Base-by-base conservation (phyloP, 2,797 vertebrate genomes). In the Neostethus bicornis region DNA sequence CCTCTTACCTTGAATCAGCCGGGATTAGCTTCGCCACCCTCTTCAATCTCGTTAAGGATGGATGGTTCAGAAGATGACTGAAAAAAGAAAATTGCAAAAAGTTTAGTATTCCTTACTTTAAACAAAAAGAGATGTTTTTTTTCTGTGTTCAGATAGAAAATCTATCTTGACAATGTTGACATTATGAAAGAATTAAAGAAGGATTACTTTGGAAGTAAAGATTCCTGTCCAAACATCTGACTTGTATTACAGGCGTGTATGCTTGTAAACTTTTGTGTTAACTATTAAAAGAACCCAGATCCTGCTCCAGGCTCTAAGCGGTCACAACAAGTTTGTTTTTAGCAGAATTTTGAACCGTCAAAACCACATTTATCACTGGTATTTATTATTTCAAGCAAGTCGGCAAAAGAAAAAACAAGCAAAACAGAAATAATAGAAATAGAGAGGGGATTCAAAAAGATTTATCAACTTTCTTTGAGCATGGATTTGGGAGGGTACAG, bases 321-420 rank as follows among this genome's bases (percentile, higher is more conserved):
- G 10, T 21, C 52, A 61, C 31, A 75, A 74, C 65, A 80, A 58
- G 56, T 58, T 10, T 25, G n/a, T 63, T 64, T 72, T 34, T 65
- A 43, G 59, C 60, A 49, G 12, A 54, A 65, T n/a, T 29, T 45
- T 26, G 14, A 10, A 43, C 45, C 49, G 34, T 7, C 61, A 55
- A 10, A 51, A 51, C 35, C 43, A 19, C 32, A 20, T 21, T 16
- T 48, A 28, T 29, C 16, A 11, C 32, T 51, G 48, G 16, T 26
- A 58, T 24, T 51, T 26, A 47, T 42, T 43, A 59, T 58, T 19
- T 42, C 10, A 12, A 44, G 24, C 46, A 35, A 23, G 51, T 31
- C 58, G 10, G 23, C 38, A 31, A 45, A 29, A 38, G 35, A 6
- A 41, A 37, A 13, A 57, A 19, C 9, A 29, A 37, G 14, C 35